A percentile compares a stretch with the other conserved stretches of the same genome.
These are phyloP conservation scores for Drosophila bocki DNA, from an alignment of 1,140 invertebrate species.

Conservation along the genomic window DNA sequence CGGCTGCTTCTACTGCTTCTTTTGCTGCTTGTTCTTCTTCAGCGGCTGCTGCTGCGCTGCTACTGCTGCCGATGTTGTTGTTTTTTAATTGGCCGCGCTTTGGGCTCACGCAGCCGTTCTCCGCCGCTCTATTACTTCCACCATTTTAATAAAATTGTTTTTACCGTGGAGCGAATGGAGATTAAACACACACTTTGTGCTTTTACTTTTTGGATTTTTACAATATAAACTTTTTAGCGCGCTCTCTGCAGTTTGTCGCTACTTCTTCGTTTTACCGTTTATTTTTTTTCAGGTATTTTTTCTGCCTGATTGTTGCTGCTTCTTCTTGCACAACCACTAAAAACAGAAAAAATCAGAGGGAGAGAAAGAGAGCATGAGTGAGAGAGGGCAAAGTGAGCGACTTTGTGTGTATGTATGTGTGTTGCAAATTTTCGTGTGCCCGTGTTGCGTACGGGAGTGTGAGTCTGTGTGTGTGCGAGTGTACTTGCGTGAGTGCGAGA, in stretches of 20 bases:
- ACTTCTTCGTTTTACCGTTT: slow-evolving; percentile 84
- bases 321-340: slow-evolving; percentile 83
- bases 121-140: slow-evolving; percentile 83
- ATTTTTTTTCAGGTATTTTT: slow-evolving; percentile 83
- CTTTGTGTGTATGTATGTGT: slow-evolving; percentile 62
- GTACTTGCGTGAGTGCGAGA: slow-evolving; percentile 72
- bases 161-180: slow-evolving; percentile 54
- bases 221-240: slow-evolving; percentile 83
- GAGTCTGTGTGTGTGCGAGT: slow-evolving; percentile 46
- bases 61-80: slow-evolving; percentile 57
- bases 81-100: slow-evolving; percentile 80
- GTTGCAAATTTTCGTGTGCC: slow-evolving; percentile 58
- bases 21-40: slow-evolving; percentile 27
- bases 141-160: slow-evolving; percentile 80
- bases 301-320: slow-evolving; percentile 81
- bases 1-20: slow-evolving; percentile 37
- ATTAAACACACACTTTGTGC: slow-evolving; percentile 63
- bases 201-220: slow-evolving; percentile 72
- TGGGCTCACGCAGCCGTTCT: slow-evolving; percentile 84
- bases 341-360: slow-evolving; percentile 73
- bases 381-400: slow-evolving; percentile 62
- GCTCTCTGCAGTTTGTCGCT: slow-evolving; percentile 72
- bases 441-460: slow-evolving; percentile 30
- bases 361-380: slow-evolving; percentile 58
- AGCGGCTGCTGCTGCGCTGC: slow-evolving; percentile 41